Base-by-base conservation (phyloP, 2,888 invertebrate species). In the Baccha elongata region DNA sequence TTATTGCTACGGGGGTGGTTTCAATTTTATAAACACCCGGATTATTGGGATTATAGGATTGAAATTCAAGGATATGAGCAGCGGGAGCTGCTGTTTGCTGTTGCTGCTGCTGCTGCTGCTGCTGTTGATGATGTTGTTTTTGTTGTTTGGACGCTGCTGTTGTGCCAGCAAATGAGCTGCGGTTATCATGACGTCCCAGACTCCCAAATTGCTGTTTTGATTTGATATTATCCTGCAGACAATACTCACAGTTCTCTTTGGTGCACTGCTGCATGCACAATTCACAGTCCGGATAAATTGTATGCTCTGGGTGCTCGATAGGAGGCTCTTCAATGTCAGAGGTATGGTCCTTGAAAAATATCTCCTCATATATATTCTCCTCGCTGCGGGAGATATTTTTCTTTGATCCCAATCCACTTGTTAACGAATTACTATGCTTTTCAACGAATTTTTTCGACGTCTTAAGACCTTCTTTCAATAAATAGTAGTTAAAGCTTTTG, bases 1-100 rank as follows among this genome's bases (percentile, higher is more conserved):
- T 90, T 15, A 91, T 91, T 50, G 91, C 90, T 10, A 91, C 91
- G 1, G 91, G 90, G 7, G 91, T 91, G 0, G 91, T 91, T 84
- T 91, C 91, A 19, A 91, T 90, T 87, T 91, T 91, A 72, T 88
- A 91, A 3, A 91, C 90, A 15, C 90, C 91, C 17, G 91, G 91
- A 87, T 91, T 91, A 69, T 89, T 91, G 1, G 91, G 91, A 86
- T 91, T 91, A 83, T 91, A 91, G 0, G 91, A 91, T 76, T 91
- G 91, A 79, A 90, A 91, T 76, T 91, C 91, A 6, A 91, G 86
- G 46, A 91, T 89, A 53, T 90, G 89, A 1, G 90, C 89, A 0
- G 88, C 84, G 2, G 88, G 87, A 29, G 86, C 21, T 13, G 86
- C 21, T 13, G 53, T 19, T 26, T 23, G 86, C 29, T 21, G 58